A percentile compares a stretch with the other conserved stretches of the same genome.
phyloP scores from a whole-genome alignment of 1,140 invertebrate genomes.

The Brachionus asplanchnoidis region DNA sequence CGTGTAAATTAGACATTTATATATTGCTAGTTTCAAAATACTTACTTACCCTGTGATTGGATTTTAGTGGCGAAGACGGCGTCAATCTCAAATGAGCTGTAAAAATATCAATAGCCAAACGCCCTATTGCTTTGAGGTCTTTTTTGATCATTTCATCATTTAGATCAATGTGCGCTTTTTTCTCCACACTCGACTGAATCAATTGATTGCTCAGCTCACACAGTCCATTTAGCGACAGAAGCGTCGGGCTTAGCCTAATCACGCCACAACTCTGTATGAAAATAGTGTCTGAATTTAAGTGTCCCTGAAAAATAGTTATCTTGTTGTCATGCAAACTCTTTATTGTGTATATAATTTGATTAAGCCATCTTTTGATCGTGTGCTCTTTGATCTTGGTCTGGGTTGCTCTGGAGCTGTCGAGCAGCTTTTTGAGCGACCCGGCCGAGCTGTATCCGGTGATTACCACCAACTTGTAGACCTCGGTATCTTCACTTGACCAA shows the following conservation, averaged over 20 bases:
- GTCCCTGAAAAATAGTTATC: slow-evolving; percentile 22
- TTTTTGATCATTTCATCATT: not conserved
- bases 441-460: slow-evolving; percentile 32
- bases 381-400: slow-evolving; percentile 22
- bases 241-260: slow-evolving; percentile 9
- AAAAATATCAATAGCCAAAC: slow-evolving; percentile 9
- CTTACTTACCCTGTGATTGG: slow-evolving; percentile 2
- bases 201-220: not conserved
- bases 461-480: slow-evolving; percentile 17
- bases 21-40: not conserved
- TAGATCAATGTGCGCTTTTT: not conserved
- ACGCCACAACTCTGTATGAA: slow-evolving; percentile 35
- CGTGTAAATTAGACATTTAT: not conserved
- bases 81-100: not conserved
- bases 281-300: slow-evolving; percentile 22
- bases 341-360: slow-evolving; percentile 27
- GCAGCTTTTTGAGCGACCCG: slow-evolving; percentile 1
- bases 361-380: slow-evolving; percentile 17
- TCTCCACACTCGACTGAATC: not conserved
- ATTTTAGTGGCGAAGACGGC: not conserved
- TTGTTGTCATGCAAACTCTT: slow-evolving; percentile 22
- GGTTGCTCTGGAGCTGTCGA: not conserved
- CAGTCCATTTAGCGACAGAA: slow-evolving; percentile 8
- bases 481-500: not conserved
- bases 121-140: slow-evolving; percentile 19